A percentile compares a stretch with the other conserved stretches of the same genome.
These are phyloP conservation scores for Montifringilla adamsi DNA, from an alignment of 2,113 vertebrate species.

Conservation along the genomic window DNA sequence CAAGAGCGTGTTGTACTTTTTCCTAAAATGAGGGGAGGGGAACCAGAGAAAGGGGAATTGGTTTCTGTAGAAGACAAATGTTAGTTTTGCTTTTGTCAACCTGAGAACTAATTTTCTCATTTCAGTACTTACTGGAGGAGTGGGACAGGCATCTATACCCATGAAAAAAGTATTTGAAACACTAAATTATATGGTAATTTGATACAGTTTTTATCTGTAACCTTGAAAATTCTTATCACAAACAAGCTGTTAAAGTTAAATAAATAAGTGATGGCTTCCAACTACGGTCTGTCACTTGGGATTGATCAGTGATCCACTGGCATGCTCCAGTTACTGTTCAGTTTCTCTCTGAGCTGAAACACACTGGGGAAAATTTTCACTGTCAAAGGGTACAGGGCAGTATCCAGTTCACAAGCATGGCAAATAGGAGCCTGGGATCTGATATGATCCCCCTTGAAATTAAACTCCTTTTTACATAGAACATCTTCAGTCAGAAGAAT, in stretches of 20 bases:
- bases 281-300: not conserved
- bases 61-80: not conserved
- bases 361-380: not conserved
- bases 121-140: not conserved
- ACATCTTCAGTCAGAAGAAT: not conserved
- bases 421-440: not conserved
- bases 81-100: not conserved
- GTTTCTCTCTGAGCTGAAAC: not conserved
- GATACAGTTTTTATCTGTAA: not conserved
- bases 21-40: not conserved
- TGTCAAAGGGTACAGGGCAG: not conserved
- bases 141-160: not conserved
- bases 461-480: not conserved
- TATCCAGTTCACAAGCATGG: not conserved
- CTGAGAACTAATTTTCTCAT: not conserved
- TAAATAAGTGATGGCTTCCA: not conserved
- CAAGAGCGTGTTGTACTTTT: not conserved
- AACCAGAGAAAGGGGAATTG: not conserved
- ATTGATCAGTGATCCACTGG: not conserved
- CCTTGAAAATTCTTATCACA: constrained; percentile 40
- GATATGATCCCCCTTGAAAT: not conserved
- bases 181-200: constrained; percentile 13
- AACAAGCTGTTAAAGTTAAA: not conserved
- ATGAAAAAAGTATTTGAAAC: not conserved
- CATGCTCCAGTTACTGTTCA: not conserved